phyloP scores from a whole-genome alignment of 2,888 invertebrate species.

The Halictus quadricinctus region DNA sequence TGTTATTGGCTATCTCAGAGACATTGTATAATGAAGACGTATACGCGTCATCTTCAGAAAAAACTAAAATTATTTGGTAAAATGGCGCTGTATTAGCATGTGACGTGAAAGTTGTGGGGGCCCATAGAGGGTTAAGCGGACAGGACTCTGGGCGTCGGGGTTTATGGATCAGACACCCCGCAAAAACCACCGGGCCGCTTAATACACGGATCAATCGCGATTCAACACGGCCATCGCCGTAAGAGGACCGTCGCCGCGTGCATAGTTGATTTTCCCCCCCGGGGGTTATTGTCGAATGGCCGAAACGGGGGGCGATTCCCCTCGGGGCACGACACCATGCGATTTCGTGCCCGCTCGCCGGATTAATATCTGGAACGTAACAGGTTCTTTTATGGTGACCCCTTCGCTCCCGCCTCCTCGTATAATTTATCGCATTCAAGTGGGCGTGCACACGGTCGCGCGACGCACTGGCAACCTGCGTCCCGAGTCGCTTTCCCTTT shows the following conservation, averaged over 20 bases:
- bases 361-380: slow-evolving; percentile 73
- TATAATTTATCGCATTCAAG: slow-evolving; percentile 69
- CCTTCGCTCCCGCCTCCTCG: slow-evolving; percentile 64
- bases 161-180: not conserved
- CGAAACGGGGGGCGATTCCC: slow-evolving; percentile 2
- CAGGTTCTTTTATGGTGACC: slow-evolving; percentile 74
- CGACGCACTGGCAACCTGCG: slow-evolving; percentile 68
- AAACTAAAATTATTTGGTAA: too few species aligned
- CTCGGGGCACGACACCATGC: slow-evolving; percentile 7
- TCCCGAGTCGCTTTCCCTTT: slow-evolving; percentile 75
- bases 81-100: too few species aligned
- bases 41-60: too few species aligned
- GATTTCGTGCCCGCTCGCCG: slow-evolving; percentile 57
- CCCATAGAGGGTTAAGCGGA: not conserved
- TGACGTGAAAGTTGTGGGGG: too few species aligned
- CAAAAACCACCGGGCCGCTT: not conserved
- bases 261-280: not conserved
- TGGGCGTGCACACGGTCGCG: slow-evolving; percentile 62
- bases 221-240: not conserved
- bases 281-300: not conserved
- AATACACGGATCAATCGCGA: not conserved
- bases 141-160: not conserved
- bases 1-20: too few species aligned
- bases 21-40: too few species aligned
- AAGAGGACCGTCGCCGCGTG: not conserved